These are phyloP conservation scores for Galeopsomyia nigrocyanea DNA, from an alignment of 2,888 invertebrate genomes.

Conservation along the genomic window DNA sequence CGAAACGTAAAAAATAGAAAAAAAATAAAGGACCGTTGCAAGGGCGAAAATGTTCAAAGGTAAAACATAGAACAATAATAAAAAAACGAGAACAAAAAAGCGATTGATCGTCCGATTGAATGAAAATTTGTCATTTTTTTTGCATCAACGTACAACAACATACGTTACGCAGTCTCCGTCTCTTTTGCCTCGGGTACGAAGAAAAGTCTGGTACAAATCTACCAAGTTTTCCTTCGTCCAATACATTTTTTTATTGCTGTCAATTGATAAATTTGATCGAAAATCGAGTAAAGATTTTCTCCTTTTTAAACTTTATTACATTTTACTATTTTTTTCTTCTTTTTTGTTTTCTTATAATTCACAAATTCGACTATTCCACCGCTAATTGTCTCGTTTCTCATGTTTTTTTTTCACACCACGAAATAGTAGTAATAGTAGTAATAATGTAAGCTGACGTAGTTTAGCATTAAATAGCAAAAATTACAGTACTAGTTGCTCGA, in stretches of 20 bases:
- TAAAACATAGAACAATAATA: constrained; percentile 32
- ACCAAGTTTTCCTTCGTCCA: constrained; percentile 2
- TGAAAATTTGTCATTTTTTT: constrained; percentile 32
- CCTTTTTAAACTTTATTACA: constrained; percentile 4
- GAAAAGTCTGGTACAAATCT: constrained; percentile 27
- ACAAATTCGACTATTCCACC: constrained; percentile 41
- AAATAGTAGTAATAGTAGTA: constrained; percentile 38
- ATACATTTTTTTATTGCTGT: constrained; percentile 41
- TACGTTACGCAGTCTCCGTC: constrained; percentile 42
- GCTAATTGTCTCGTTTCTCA: constrained; percentile 47
- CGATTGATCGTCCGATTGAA: constrained; percentile 29
- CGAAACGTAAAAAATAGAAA: constrained; percentile 22
- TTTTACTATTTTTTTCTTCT: constrained; percentile 5
- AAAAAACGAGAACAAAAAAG: constrained; percentile 44
- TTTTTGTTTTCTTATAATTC: constrained; percentile 20
- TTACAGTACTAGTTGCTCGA: constrained; percentile 46
- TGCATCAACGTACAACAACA: constrained; percentile 30
- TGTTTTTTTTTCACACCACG: constrained; percentile 41
- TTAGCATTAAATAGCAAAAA: constrained; percentile 46
- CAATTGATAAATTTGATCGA: constrained; percentile 38
- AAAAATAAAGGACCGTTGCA: constrained; percentile 26
- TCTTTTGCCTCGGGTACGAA: constrained; percentile 20
- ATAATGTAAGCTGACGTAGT: constrained; percentile 45
- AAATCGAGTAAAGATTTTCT: constrained; percentile 26
- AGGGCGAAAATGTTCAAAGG: constrained; percentile 19